Conservation (phyloP, 2,797 vertebrate species). For the Crenuchus spilurus region DNA sequence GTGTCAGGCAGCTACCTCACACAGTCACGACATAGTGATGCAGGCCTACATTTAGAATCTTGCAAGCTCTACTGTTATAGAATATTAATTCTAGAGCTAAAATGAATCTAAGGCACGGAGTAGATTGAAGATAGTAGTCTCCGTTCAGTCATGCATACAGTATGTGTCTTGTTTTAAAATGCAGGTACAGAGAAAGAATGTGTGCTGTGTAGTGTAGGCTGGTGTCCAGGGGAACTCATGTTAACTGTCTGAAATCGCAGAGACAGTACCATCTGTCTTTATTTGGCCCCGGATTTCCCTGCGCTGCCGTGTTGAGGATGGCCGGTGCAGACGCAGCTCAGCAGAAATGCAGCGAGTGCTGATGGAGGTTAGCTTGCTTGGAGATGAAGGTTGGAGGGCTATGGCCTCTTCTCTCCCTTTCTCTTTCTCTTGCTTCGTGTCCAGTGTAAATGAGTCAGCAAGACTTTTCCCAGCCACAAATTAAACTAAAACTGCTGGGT, state of each 20-base stretch:
- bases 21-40: background rate
- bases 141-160: constrained; percentile 11
- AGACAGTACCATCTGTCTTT: constrained; percentile 47
- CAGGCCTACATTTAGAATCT: background rate
- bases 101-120: background rate
- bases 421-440: background rate
- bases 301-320: constrained; percentile 20
- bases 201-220: constrained; percentile 17
- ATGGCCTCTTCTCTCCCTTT: background rate
- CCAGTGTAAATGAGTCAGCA: constrained; percentile 10
- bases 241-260: constrained; percentile 48
- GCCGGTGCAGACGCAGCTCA: constrained; percentile 15
- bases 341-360: constrained; percentile 27
- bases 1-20: background rate
- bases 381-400: constrained; percentile 37
- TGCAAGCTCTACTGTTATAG: background rate
- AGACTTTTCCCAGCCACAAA: constrained; percentile 26
- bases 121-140: constrained; percentile 11
- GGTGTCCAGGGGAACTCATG: constrained; percentile 46
- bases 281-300: constrained; percentile 42
- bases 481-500: constrained; percentile 29
- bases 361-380: constrained; percentile 25
- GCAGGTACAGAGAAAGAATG: constrained; percentile 11
- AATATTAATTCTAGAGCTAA: background rate
- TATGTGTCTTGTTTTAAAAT: background rate